Conservation (phyloP, 1,140 invertebrate species). For the Plectrocnemia conspersa region DNA sequence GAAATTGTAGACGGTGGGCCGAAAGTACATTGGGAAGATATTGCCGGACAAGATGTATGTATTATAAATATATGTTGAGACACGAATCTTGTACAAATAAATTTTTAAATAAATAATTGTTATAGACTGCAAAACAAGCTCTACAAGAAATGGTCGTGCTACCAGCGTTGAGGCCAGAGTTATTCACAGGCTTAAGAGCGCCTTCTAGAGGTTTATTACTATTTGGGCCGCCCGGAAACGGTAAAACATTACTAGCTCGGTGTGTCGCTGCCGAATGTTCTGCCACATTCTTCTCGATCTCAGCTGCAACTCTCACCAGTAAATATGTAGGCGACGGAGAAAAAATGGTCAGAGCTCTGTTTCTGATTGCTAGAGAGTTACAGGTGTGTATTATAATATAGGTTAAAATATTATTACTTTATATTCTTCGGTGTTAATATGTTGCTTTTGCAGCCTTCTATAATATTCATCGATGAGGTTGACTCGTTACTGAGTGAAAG, state of each 20-base stretch:
- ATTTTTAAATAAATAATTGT: slow-evolving; percentile 20
- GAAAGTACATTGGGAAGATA: slow-evolving; percentile 87
- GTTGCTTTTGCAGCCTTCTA: slow-evolving; percentile 64
- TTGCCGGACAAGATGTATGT: slow-evolving; percentile 77
- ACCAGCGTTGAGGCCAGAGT: slow-evolving; percentile 88
- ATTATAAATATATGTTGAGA: background rate
- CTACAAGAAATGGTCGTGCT: slow-evolving; percentile 96
- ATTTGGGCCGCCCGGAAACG: slow-evolving; percentile 94
- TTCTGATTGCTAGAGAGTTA: slow-evolving; percentile 87
- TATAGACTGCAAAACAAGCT: slow-evolving; percentile 85
- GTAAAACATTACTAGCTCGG: slow-evolving; percentile 85
- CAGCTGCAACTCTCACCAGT: slow-evolving; percentile 95
- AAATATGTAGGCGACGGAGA: slow-evolving; percentile 98
- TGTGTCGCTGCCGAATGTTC: slow-evolving; percentile 88
- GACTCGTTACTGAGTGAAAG: slow-evolving; percentile 91
- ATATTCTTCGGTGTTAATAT: no score
- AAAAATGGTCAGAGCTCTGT: slow-evolving; percentile 92
- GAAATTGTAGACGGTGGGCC: slow-evolving; percentile 73
- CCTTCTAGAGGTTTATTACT: slow-evolving; percentile 90
- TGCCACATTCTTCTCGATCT: slow-evolving; percentile 96
- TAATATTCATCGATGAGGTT: slow-evolving; percentile 96
- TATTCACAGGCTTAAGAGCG: slow-evolving; percentile 88
- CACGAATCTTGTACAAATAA: background rate
- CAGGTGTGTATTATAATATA: slow-evolving; percentile 52
- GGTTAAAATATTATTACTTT: no score